Conservation (phyloP, 2,113 vertebrate species). For the Syrrhaptes paradoxus region DNA sequence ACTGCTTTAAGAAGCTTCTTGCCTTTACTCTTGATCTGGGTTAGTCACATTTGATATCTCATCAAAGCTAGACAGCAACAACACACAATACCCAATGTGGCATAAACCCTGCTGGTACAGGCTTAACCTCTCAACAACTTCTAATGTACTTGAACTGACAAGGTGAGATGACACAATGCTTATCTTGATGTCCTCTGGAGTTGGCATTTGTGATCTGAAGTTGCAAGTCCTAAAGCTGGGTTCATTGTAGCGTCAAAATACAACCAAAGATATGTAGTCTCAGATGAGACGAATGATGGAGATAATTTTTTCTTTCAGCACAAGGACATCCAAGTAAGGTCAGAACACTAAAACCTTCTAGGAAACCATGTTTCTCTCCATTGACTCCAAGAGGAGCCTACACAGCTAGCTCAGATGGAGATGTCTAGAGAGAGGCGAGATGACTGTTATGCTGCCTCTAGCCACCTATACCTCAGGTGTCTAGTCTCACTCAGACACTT, state of each 20-base stretch:
- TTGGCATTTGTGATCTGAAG: not conserved
- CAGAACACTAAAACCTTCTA: not conserved
- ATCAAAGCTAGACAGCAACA: not conserved
- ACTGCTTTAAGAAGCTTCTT: not conserved
- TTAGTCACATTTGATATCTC: not conserved
- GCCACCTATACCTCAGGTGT: not conserved
- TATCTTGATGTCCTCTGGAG: not conserved
- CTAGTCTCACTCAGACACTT: not conserved
- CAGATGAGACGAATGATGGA: not conserved
- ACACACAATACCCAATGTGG: not conserved
- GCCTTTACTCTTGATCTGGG: not conserved
- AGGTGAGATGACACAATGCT: not conserved
- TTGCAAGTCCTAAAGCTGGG: not conserved
- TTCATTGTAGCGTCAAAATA: not conserved
- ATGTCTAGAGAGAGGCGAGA: not conserved
- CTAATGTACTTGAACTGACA: not conserved
- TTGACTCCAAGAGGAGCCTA: not conserved
- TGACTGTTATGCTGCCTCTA: not conserved
- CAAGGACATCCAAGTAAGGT: not conserved
- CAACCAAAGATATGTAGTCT: not conserved
- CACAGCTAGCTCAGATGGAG: not conserved
- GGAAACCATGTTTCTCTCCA: not conserved
- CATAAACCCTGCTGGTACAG: not conserved
- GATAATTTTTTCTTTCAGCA: not conserved
- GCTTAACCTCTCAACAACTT: not conserved